Percentiles rank a stretch among this genome's conserved stretches.
Evolutionary conservation across 2,113 vertebrate genomes (phyloP).

Genomic region (Tyto alba): DNA sequence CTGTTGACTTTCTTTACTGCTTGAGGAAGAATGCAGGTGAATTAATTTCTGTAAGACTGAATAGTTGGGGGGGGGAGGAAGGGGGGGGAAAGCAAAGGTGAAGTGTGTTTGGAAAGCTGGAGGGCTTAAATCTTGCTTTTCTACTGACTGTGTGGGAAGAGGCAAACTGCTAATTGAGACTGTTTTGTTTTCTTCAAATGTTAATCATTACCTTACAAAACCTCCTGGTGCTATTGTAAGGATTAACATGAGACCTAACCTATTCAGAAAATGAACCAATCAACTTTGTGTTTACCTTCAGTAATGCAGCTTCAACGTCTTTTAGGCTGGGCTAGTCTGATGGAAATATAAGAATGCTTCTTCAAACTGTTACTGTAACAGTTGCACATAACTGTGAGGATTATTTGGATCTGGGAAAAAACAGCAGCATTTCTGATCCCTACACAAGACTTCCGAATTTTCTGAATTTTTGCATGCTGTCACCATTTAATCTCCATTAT

Average conservation of each 20-base stretch:
- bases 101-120: not conserved
- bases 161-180: not conserved
- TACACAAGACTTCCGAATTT: not conserved
- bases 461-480: not conserved
- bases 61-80: fast-evolving
- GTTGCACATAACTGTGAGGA: fast-evolving
- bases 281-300: fast-evolving
- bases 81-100: fast-evolving
- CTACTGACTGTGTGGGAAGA: not conserved
- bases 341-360: not conserved
- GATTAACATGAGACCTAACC: not conserved
- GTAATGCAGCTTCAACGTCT: fast-evolving
- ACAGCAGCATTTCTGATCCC: not conserved
- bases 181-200: not conserved
- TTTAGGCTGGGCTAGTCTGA: not conserved
- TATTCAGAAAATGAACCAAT: fast-evolving
- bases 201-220: not conserved
- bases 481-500: not conserved
- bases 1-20: not conserved
- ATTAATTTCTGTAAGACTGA: not conserved
- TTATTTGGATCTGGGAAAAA: not conserved
- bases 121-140: not conserved
- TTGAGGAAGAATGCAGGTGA: not conserved
- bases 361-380: not conserved
- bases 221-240: not conserved